Percentiles rank a stretch among this genome's conserved stretches.
phyloP scores from a whole-genome alignment of 2,113 vertebrate species.

The Megaceryle torquata region DNA sequence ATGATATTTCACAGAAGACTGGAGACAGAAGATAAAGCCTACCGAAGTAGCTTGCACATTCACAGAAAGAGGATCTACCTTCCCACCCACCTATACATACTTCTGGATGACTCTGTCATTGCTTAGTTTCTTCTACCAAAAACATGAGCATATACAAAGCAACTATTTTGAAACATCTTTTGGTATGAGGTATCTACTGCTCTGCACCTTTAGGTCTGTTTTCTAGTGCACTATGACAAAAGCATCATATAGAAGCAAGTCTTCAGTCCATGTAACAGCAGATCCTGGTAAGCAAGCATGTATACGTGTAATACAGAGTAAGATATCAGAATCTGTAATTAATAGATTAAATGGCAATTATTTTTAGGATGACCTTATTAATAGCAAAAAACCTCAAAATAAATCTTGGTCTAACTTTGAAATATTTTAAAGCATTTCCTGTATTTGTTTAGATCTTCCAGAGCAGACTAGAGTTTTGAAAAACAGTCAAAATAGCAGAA shows the following conservation, averaged over 20 bases:
- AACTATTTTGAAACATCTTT: neutral
- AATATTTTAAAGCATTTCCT: neutral
- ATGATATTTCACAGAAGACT: neutral
- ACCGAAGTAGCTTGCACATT: neutral
- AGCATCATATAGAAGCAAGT: neutral
- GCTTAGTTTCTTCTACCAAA: neutral
- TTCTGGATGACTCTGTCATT: neutral
- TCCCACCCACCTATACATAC: neutral
- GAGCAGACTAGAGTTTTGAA: neutral
- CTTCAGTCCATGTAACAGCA: neutral
- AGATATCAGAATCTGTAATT: neutral
- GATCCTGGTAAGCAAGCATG: neutral
- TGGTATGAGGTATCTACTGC: neutral
- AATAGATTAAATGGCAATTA: neutral
- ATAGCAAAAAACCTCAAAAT: neutral
- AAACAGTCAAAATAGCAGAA: neutral
- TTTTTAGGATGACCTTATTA: neutral
- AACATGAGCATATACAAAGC: neutral
- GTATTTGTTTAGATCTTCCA: neutral
- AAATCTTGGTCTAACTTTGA: neutral
- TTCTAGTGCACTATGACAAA: neutral
- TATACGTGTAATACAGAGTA: neutral
- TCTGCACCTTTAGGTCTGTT: neutral
- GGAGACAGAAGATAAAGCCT: neutral
- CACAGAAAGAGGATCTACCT: neutral